Base-by-base conservation (phyloP, 2,113 vertebrate genomes). In the Tauraco erythrolophus region DNA sequence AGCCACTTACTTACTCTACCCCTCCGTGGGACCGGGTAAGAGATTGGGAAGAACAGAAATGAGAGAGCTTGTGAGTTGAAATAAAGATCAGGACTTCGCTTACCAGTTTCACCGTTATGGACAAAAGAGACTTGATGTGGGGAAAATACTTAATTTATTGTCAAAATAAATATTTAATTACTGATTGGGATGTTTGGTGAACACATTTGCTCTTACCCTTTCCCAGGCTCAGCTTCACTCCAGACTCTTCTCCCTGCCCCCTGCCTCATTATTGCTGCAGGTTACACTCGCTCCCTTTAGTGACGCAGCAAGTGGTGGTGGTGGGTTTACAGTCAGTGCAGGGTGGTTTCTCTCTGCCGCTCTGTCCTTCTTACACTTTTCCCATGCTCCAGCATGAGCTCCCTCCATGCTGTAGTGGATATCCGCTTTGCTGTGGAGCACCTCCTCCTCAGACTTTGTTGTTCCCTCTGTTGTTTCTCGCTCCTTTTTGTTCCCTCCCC, bases 151-250 rank as follows among this genome's bases (percentile, higher is more conserved):
- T 48, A 66, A 58, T 43, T 60, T 81, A n/a, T n/a, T 71, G 24
- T 71, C 53, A 91, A 78, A 88, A 53, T 37, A 76, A 86, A 39
- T 92, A 41, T n/a, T 69, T 88, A 64, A 30, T 88, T 94, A 68
- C 11, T 48, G 7, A 54, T 33, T 71, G 3, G 1, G 2, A 3
- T 71, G 48, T 71, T 82, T 60, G 31, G 33, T 46, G 85, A 94
- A 76, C 11, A 12, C 61, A 5, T 82, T 85, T 85, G n/a, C 11
- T 79, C 6, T 71, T 5, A 10, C 19, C 18, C 8, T 71, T 85
- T 85, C 31, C 61, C 3, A 10, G n/a, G 7, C 41, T 78, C 28
- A 54, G 3, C 18, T 41, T 89, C 25, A 48, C 18, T 79, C 10
- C 46, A 64, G 31, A 31, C 7, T 66, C 37, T 3, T 82, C 24